Evolutionary conservation across 1,140 invertebrate species (phyloP), one percentile per base, ranked within the genome.

Genomic region (Heterodera schachtii): DNA sequence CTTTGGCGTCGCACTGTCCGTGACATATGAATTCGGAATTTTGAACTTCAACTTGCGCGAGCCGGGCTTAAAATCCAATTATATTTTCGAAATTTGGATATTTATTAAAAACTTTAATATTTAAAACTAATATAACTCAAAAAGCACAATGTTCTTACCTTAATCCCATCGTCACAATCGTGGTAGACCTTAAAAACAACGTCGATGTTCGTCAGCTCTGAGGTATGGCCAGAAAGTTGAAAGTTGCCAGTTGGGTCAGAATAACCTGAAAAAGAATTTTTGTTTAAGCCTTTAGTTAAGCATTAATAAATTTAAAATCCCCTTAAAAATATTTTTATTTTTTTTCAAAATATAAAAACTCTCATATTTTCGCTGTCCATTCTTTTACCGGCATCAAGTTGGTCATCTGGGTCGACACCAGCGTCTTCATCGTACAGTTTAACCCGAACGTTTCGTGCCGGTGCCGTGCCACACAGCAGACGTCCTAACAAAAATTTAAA

Each of bases 351-450:
- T 11, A 52, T 8, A 52, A 52, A 52, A 52, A 52, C 31, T 31
- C 31, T 31, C 31, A 31, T 31, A 31, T 31, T 31, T 31, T 31
- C 31, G 31, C 31, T 31, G 31, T 31, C 31, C 31, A 31, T 31
- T 31, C 13, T 44, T 52, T 75, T 75, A 43, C 31, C 44, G 11
- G 46, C 73, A 49, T 80, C 80, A n/a, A 77, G 47, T 47, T 73
- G 73, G 47, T 73, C 67, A 57, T 80, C 79, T 2, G 79, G 70
- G 13, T 80, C 73, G 47, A 67, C 43, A 84, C 87, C 87, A 64
- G 66, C 64, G 79, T 90, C 87, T 80, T 89, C 87, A 43, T 89
- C 87, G 81, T 83, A 88, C 31, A 89, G 81, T 76, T 87, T 88
- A 13, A 89, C 84, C 4, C 84, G 67, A 19, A 90, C 89, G 52